These are phyloP conservation scores for Poecilia velifera DNA, from an alignment of 2,797 vertebrate species.

Conservation along the genomic window DNA sequence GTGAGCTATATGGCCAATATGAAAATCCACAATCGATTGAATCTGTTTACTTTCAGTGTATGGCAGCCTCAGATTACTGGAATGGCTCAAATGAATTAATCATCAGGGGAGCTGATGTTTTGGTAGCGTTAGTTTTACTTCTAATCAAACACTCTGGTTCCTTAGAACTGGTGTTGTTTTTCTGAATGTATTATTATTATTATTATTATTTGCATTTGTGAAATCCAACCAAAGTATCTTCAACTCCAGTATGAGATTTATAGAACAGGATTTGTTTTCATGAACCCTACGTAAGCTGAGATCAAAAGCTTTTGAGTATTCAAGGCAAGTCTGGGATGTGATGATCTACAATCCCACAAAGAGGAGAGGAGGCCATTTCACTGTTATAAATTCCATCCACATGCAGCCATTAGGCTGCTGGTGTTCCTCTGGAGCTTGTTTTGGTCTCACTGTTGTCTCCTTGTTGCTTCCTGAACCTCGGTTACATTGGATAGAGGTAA, in stretches of 20 bases:
- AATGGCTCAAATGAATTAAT: slow-evolving; percentile 18
- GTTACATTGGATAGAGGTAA: slow-evolving; percentile 71
- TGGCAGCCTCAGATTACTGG: neutral
- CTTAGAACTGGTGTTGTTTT: neutral
- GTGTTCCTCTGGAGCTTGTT: slow-evolving; percentile 76
- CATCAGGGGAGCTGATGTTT: slow-evolving; percentile 33
- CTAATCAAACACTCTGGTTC: neutral
- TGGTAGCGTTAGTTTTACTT: slow-evolving; percentile 52
- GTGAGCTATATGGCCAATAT: neutral
- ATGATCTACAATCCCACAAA: slow-evolving; percentile 69
- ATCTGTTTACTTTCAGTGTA: neutral
- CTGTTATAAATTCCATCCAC: slow-evolving; percentile 72
- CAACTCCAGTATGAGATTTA: slow-evolving; percentile 28
- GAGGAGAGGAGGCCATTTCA: slow-evolving; percentile 53
- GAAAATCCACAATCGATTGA: neutral
- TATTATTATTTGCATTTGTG: slow-evolving; percentile 36
- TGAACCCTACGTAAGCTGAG: slow-evolving; percentile 29
- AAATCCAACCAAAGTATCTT: slow-evolving; percentile 21
- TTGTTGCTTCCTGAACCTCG: slow-evolving; percentile 72
- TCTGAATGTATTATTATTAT: slow-evolving; percentile 28
- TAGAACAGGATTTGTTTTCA: slow-evolving; percentile 50
- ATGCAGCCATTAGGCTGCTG: slow-evolving; percentile 72
- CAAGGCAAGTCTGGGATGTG: slow-evolving; percentile 56
- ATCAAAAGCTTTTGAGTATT: slow-evolving; percentile 69
- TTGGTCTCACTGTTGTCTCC: slow-evolving; percentile 68